These are phyloP conservation scores for Ariopsis seemanni DNA, from an alignment of 2,113 vertebrate species.

Conservation along the genomic window DNA sequence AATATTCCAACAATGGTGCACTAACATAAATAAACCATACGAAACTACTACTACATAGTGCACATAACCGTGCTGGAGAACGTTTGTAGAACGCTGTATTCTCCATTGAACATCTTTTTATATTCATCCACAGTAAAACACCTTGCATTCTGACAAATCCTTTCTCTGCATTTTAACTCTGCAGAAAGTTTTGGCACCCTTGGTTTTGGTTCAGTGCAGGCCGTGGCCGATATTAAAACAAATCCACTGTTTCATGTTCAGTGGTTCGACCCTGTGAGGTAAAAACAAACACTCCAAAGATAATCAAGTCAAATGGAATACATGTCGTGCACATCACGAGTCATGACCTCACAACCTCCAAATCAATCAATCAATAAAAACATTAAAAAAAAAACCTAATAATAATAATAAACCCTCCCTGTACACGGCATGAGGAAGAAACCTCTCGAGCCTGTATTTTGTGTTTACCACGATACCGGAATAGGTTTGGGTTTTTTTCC, in stretches of 20 bases:
- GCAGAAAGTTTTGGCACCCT: neutral
- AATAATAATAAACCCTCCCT: neutral
- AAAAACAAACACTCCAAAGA: neutral
- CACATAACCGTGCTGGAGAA: too few species aligned
- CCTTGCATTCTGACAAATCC: neutral
- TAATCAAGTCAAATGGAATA: neutral
- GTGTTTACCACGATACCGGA: neutral
- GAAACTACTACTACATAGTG: neutral
- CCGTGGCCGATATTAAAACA: too few species aligned
- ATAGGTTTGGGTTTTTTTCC: neutral
- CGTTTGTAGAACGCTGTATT: too few species aligned
- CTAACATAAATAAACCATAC: too few species aligned
- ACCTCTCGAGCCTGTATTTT: neutral
- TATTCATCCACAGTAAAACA: neutral
- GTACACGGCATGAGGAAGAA: neutral
- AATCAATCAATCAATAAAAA: too few species aligned
- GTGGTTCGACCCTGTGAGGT: too few species aligned
- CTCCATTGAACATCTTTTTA: neutral
- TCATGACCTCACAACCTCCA: neutral
- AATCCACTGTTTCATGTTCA: too few species aligned
- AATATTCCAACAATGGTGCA: too few species aligned
- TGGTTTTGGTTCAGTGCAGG: too few species aligned
- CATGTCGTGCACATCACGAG: neutral
- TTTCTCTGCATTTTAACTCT: neutral
- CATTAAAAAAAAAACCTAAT: too few species aligned